Evolutionary conservation across 2,113 vertebrate species (phyloP), one percentile per base, ranked within the genome.

Genomic region (Zapus hudsonius): DNA sequence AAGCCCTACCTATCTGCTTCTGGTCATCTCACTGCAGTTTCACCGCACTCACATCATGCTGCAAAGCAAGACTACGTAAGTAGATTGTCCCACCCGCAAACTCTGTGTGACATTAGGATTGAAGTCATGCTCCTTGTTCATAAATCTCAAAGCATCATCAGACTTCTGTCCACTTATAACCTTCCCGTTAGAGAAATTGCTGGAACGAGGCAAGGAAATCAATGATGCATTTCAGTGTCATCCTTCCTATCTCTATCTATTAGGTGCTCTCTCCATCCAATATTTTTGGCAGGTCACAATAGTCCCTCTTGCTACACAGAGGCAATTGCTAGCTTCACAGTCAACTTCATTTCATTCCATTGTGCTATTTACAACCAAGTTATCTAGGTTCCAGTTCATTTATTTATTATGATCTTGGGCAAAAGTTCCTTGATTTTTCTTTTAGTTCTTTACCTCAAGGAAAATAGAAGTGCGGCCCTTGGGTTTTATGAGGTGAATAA

Each of bases 371-470:
- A 33, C 9, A 89, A 27, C 76, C 57, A 78, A 15, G 1, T 59
- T 72, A 33, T 83, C n/a, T 86, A 33, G 27, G 12, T 74, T 84
- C 86, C 83, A 92, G 87, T n/a, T 86, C 61, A 67, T 19, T 79
- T 75, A 87, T 25, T 80, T 82, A 72, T 72, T 84, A 42, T 25
- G 36, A 79, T 33, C 23, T 42, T 85, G 63, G 6, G 2, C 15
- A 82, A 15, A 81, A 79, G 2, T 89, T 75, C 19, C 44, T 93
- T 81, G 64, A 76, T 6, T 80, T 55, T 89, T 91, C 40, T 42
- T 75, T 94, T 13, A 59, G 5, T 67, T 76, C 2, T 15, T 89
- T 52, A 85, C 15, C 36, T 72, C 38, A 47, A 74, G 15, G 69
- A 78, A 92, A 82, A 44, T 27, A 31, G 2, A 69, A 63, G 74